phyloP scores from a whole-genome alignment of 2,113 vertebrate genomes.

The Pyxicephalus adspersus region DNA sequence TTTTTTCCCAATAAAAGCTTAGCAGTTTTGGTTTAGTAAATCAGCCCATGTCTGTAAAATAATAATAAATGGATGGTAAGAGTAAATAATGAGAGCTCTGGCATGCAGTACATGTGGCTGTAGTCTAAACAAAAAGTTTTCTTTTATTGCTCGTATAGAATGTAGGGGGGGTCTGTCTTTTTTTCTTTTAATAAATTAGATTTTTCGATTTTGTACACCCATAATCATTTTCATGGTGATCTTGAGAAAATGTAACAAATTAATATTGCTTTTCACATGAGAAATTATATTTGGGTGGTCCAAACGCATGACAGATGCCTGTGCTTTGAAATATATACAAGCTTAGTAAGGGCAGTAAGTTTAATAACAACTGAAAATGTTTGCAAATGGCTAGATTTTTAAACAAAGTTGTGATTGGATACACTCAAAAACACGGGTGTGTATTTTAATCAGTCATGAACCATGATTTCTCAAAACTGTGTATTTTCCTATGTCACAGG shows the following conservation, averaged over 20 bases:
- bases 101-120: too few relatives aligned
- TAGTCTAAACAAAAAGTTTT: too few relatives aligned
- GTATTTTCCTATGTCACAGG: constrained; percentile 50
- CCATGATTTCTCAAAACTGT: constrained; percentile 39
- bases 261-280: constrained; percentile 39
- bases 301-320: constrained; percentile 23
- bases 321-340: constrained; percentile 39
- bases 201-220: neutral
- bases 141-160: too few relatives aligned
- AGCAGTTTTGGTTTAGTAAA: too few relatives aligned
- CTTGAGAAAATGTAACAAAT: constrained; percentile 7
- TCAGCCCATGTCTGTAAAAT: too few relatives aligned
- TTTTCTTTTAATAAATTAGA: too few relatives aligned
- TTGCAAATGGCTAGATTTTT: constrained; percentile 35
- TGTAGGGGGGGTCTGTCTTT: too few relatives aligned
- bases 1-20: too few relatives aligned
- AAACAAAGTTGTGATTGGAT: constrained; percentile 50
- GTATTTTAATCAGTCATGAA: constrained; percentile 44
- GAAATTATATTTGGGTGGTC: constrained; percentile 24
- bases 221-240: constrained; percentile 1
- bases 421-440: constrained; percentile 23
- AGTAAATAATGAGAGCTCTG: too few relatives aligned
- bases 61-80: too few relatives aligned
- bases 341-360: constrained; percentile 14
- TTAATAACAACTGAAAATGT: constrained; percentile 44